phyloP scores from a whole-genome alignment of 2,113 vertebrate species.

The Psittacus erithacus region DNA sequence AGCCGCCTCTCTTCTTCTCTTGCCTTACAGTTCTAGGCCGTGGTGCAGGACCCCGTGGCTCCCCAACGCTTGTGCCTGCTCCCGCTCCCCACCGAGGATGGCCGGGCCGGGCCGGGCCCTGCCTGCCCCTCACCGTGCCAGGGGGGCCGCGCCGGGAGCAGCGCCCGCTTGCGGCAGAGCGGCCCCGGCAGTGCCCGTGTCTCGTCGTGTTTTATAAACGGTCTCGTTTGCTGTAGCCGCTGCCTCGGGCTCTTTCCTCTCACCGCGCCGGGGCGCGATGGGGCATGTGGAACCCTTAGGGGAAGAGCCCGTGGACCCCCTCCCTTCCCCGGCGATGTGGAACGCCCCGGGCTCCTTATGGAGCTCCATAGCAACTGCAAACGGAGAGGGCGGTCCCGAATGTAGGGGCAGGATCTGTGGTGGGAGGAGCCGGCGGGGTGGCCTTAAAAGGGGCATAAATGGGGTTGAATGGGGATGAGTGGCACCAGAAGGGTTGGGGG shows the following conservation, averaged over 20 bases:
- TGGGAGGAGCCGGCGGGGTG: too few species aligned
- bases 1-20: neutral
- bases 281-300: too few species aligned
- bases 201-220: conserved; percentile 49
- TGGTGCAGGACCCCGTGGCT: conserved; percentile 61
- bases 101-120: conserved; percentile 49
- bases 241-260: conserved; percentile 4
- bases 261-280: fast-evolving
- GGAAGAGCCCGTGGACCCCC: neutral
- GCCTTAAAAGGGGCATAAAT: neutral
- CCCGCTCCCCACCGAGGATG: conserved; percentile 14
- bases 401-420: neutral
- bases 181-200: neutral
- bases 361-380: neutral
- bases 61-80: conserved; percentile 8
- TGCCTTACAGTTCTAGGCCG: conserved; percentile 73
- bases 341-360: neutral
- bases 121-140: conserved; percentile 4
- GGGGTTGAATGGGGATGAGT: neutral
- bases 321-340: too few species aligned
- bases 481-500: neutral
- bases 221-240: conserved; percentile 68
- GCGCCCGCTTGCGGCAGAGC: neutral
- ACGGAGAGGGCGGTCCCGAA: neutral
- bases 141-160: conserved; percentile 5